Percentiles rank a stretch among this genome's conserved stretches.
Conservation (phyloP, 1,140 invertebrate species). For the Drosophila mauritiana region DNA sequence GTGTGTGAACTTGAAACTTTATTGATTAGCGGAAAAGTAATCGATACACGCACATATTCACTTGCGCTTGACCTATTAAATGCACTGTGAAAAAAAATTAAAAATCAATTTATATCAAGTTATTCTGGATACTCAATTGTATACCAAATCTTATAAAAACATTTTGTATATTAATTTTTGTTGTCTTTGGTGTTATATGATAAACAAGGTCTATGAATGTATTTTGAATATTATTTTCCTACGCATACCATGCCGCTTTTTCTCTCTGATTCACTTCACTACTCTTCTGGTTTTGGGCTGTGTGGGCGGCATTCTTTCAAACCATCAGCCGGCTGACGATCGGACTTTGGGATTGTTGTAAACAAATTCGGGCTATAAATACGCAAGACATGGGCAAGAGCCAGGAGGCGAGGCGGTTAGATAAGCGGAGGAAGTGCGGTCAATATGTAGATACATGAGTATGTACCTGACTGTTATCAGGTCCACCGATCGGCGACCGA, state of each 20-base stretch:
- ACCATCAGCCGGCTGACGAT: constrained; percentile 25
- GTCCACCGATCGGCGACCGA: constrained; percentile 26
- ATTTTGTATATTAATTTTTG: neutral
- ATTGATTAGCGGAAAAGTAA: constrained; percentile 53
- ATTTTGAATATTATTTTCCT: neutral
- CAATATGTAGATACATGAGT: neutral
- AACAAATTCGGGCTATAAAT: constrained; percentile 59
- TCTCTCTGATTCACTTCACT: neutral
- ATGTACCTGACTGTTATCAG: constrained; percentile 62
- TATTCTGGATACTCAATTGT: neutral
- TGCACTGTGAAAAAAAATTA: constrained; percentile 1
- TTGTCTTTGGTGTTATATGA: neutral
- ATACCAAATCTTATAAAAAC: no score
- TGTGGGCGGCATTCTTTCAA: constrained; percentile 43
- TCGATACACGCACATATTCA: constrained; percentile 9
- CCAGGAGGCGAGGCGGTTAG: constrained; percentile 16
- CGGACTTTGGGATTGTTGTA: constrained; percentile 73
- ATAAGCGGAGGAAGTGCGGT: constrained; percentile 40
- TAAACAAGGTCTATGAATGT: neutral
- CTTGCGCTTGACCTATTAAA: constrained; percentile 18
- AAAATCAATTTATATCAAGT: neutral
- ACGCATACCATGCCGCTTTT: neutral
- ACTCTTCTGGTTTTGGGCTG: constrained; percentile 2
- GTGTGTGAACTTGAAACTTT: constrained; percentile 69
- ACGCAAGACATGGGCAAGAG: constrained; percentile 19